These are phyloP conservation scores for Vanessa cardui DNA, from an alignment of 2,888 invertebrate genomes.

Conservation along the genomic window DNA sequence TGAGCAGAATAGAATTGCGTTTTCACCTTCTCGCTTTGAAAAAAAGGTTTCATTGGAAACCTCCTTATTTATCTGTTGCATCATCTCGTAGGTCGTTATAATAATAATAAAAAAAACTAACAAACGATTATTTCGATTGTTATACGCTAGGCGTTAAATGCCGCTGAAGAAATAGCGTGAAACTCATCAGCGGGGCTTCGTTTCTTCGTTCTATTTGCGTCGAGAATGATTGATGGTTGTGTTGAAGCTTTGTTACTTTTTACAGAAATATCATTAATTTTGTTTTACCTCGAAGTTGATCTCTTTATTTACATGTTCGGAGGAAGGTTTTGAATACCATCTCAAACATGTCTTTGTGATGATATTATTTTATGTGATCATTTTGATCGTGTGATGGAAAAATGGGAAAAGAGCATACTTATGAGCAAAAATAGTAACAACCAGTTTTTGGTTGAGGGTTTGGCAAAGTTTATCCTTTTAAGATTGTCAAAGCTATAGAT, in stretches of 20 bases:
- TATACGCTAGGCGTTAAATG: constrained; percentile 22
- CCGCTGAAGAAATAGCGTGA: constrained; percentile 16
- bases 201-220: constrained; percentile 28
- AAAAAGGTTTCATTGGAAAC: too few relatives aligned
- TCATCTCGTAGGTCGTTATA: not conserved
- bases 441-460: too few relatives aligned
- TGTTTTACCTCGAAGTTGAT: constrained; percentile 17
- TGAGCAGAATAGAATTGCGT: too few relatives aligned
- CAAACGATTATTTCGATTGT: constrained; percentile 23
- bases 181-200: constrained; percentile 27
- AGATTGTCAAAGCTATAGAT: too few relatives aligned
- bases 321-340: too few relatives aligned
- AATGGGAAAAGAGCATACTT: too few relatives aligned
- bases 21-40: too few relatives aligned
- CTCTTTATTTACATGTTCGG: constrained; percentile 20
- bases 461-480: too few relatives aligned
- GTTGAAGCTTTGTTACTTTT: constrained; percentile 31
- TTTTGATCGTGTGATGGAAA: too few relatives aligned
- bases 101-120: constrained; percentile 17
- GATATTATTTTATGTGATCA: too few relatives aligned
- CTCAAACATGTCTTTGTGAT: too few relatives aligned
- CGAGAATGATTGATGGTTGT: constrained; percentile 33
- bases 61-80: not conserved
- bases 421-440: too few relatives aligned
- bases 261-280: constrained; percentile 21